Conservation (phyloP, 2,113 vertebrate species). For the Rhinoderma darwinii region DNA sequence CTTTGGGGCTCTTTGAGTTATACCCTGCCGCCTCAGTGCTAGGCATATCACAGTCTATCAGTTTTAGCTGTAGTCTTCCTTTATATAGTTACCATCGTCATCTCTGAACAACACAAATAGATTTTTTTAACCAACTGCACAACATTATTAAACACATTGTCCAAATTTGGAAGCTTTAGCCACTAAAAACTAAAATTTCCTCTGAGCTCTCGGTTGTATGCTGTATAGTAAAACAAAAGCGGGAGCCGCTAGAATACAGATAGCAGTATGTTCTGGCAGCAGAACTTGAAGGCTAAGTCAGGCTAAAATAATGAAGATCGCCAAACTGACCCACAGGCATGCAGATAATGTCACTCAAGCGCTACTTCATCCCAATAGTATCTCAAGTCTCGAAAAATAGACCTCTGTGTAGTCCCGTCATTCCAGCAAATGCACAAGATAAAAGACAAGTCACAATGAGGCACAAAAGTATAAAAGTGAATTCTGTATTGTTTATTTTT, state of each 20-base stretch:
- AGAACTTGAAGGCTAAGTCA: not conserved
- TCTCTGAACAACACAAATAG: too few relatives aligned
- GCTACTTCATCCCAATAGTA: not conserved
- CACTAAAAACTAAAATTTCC: not conserved
- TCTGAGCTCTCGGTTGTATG: not conserved
- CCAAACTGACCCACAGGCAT: not conserved
- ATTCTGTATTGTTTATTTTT: not conserved
- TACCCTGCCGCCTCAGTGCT: too few relatives aligned
- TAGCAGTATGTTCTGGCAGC: not conserved
- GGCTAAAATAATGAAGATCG: conserved; percentile 17
- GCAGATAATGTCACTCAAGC: not conserved
- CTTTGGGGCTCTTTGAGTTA: too few relatives aligned
- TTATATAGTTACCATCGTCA: too few relatives aligned
- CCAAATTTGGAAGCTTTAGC: not conserved
- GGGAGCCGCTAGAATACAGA: not conserved
- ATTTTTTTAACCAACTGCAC: too few relatives aligned
- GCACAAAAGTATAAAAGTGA: not conserved
- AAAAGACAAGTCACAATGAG: not conserved
- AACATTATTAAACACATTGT: too few relatives aligned
- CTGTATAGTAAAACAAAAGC: not conserved
- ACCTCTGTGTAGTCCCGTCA: not conserved
- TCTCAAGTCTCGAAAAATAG: not conserved
- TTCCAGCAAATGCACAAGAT: not conserved
- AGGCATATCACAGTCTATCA: too few relatives aligned
- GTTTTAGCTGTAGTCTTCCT: too few relatives aligned